Conservation (phyloP, 2,888 invertebrate species). For the Tipula confusa region DNA sequence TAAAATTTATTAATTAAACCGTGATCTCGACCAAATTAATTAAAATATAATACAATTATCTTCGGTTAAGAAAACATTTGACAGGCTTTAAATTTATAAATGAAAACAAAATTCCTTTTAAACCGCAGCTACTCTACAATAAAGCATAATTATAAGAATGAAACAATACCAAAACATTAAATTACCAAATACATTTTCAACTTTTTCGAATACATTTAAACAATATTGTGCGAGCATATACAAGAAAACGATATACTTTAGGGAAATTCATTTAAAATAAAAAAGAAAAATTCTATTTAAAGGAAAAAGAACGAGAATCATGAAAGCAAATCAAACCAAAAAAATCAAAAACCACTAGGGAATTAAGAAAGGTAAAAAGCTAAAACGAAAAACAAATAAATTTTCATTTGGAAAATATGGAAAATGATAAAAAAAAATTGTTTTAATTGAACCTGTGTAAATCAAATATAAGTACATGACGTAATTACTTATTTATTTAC, state of each 20-base stretch:
- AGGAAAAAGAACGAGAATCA: not conserved
- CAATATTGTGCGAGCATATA: not conserved
- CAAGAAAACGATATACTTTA: not conserved
- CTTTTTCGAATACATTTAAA: too few species aligned
- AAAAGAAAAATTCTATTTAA: not conserved
- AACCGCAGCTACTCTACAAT: too few species aligned
- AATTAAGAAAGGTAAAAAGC: not conserved
- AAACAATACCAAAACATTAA: not conserved
- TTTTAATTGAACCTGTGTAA: constrained; percentile 16
- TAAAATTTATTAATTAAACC: too few species aligned
- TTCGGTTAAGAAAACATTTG: too few species aligned
- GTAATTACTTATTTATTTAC: not conserved
- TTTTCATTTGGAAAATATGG: constrained; percentile 12
- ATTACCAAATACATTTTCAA: too few species aligned
- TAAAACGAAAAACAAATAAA: not conserved
- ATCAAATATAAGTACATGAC: not conserved
- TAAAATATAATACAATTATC: too few species aligned
- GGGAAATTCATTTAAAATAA: not conserved
- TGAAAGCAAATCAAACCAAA: not conserved
- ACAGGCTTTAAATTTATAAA: too few species aligned
- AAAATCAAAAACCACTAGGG: not conserved
- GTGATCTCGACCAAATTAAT: too few species aligned
- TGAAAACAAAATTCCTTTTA: too few species aligned
- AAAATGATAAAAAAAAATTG: not conserved
- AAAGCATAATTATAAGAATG: not conserved